These are phyloP conservation scores for Drosophila borealis DNA, from an alignment of 2,888 invertebrate species.

Conservation along the genomic window DNA sequence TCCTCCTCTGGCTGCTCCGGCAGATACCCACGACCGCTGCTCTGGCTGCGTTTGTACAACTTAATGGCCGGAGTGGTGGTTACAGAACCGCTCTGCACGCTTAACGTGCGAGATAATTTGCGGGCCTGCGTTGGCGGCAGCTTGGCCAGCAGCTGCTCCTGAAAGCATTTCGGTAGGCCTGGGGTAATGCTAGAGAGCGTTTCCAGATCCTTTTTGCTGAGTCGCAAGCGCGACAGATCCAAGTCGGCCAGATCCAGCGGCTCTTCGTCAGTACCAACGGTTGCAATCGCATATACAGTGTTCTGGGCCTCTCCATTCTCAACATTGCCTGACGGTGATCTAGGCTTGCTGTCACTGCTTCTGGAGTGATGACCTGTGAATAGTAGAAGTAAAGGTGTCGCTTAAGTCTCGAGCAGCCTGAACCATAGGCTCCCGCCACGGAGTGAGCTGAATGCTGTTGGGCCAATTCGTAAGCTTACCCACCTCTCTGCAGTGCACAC, in stretches of 20 bases:
- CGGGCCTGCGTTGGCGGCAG: conserved; percentile 89
- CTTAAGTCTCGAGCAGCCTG: neutral
- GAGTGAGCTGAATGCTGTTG: conserved; percentile 22
- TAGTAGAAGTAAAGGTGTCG: conserved; percentile 18
- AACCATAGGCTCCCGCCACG: neutral
- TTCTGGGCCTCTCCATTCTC: conserved; percentile 24
- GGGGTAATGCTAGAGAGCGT: conserved; percentile 90
- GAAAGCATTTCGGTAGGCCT: conserved; percentile 89
- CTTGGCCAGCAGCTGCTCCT: conserved; percentile 89
- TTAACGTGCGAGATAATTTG: conserved; percentile 88
- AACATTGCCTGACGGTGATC: conserved; percentile 32
- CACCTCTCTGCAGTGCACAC: conserved; percentile 45
- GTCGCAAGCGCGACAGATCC: conserved; percentile 89
- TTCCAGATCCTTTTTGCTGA: conserved; percentile 89
- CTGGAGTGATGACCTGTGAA: conserved; percentile 58
- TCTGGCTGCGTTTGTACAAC: conserved; percentile 85
- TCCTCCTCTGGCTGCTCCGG: conserved; percentile 49
- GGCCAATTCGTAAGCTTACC: conserved; percentile 41
- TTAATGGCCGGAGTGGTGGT: conserved; percentile 52
- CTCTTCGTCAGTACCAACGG: conserved; percentile 57
- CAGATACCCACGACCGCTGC: conserved; percentile 83
- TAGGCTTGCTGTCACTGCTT: conserved; percentile 41
- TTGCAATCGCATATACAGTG: neutral
- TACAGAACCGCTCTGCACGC: conserved; percentile 81
- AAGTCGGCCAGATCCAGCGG: conserved; percentile 87